Evolutionary conservation across 2,888 invertebrate species (phyloP).

Genomic region (Conomelus anceps): DNA sequence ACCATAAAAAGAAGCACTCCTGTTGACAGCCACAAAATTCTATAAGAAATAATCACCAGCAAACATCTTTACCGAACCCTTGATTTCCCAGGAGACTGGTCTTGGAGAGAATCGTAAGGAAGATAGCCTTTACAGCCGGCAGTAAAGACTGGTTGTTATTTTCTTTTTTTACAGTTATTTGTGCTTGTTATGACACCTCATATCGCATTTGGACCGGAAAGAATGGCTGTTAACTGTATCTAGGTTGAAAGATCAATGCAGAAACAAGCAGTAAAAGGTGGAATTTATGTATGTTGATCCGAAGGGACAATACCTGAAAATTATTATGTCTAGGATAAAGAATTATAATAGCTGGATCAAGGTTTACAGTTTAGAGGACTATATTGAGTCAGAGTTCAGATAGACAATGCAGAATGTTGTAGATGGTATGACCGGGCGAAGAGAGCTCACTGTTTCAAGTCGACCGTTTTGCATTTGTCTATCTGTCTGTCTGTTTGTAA

Average conservation of each 20-base stretch:
- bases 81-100: neutral
- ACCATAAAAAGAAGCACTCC: neutral
- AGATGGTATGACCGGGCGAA: too few species aligned
- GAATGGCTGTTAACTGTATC: neutral
- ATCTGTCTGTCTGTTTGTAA: too few species aligned
- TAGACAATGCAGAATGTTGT: too few species aligned
- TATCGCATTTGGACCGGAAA: neutral
- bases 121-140: neutral
- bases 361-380: too few species aligned
- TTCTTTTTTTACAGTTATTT: neutral
- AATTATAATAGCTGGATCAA: too few species aligned
- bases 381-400: too few species aligned
- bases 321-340: too few species aligned
- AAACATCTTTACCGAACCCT: neutral
- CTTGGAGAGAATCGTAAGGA: neutral
- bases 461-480: too few species aligned
- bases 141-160: neutral
- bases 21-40: neutral
- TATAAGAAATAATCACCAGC: neutral
- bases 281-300: neutral
- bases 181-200: neutral
- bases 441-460: too few species aligned
- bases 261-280: neutral
- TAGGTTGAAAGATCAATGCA: neutral
- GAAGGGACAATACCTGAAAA: too few species aligned